A percentile compares a stretch with the other conserved stretches of the same genome.
Conservation (phyloP, 2,113 vertebrate genomes). For the Engystomops pustulosus region DNA sequence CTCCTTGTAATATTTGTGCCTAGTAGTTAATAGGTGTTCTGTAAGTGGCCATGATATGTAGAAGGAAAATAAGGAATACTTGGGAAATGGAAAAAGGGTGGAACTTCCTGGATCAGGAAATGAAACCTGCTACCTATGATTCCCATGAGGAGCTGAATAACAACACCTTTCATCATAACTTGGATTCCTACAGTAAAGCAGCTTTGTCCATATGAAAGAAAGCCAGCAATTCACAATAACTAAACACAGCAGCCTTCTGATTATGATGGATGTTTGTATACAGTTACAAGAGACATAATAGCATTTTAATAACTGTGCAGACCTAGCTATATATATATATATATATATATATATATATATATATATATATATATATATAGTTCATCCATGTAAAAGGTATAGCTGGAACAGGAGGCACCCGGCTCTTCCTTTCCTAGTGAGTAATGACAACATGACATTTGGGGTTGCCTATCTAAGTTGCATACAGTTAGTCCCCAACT, state of each 20-base stretch:
- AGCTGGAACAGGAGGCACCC: no score
- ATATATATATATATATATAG: no score
- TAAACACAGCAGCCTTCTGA: background rate
- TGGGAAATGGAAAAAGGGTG: slow-evolving; percentile 46
- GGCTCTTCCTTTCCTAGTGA: no score
- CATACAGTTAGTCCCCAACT: no score
- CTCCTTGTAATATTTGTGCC: background rate
- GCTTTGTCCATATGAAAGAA: background rate
- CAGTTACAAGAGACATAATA: background rate
- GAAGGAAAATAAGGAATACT: slow-evolving; percentile 8
- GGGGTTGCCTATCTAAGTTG: no score
- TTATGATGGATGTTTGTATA: slow-evolving; percentile 47
- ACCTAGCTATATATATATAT: no score
- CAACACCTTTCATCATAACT: slow-evolving; percentile 44
- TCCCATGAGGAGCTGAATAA: slow-evolving; percentile 33
- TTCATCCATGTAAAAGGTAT: no score
- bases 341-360: no score
- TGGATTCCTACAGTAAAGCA: background rate
- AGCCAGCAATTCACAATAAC: slow-evolving; percentile 17
- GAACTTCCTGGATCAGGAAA: slow-evolving; percentile 55
- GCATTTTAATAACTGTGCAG: slow-evolving; percentile 14
- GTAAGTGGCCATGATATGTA: background rate
- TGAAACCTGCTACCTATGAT: slow-evolving; percentile 41
- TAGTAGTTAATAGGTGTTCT: background rate
- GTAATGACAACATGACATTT: no score